Conservation (phyloP, 2,797 vertebrate genomes). For the Malacoraja senta region DNA sequence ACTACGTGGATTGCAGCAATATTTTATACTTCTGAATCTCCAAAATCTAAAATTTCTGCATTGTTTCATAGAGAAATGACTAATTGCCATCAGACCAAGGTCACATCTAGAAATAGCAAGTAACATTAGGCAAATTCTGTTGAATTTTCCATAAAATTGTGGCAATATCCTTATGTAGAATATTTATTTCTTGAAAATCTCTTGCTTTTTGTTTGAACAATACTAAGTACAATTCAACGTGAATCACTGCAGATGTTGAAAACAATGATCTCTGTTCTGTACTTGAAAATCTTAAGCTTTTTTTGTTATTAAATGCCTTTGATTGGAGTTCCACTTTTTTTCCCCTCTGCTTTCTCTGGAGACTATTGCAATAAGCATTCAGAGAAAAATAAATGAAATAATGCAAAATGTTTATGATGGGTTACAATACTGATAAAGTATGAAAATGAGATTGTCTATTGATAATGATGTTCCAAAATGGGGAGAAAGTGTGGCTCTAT, state of each 20-base stretch:
- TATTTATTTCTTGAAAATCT: background rate
- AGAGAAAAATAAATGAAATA: background rate
- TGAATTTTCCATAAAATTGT: background rate
- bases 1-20: background rate
- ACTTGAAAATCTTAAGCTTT: background rate
- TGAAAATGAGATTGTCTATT: background rate
- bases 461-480: background rate
- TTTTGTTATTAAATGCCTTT: background rate
- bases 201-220: background rate
- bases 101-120: background rate
- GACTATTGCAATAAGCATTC: background rate
- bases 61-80: background rate
- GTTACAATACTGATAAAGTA: background rate
- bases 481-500: background rate
- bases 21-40: background rate
- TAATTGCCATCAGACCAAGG: background rate
- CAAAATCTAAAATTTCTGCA: background rate
- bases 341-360: background rate
- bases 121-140: background rate
- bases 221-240: too few relatives aligned
- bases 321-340: background rate
- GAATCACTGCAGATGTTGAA: background rate
- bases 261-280: background rate
- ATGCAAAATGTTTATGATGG: background rate
- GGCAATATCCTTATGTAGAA: background rate